phyloP scores from a whole-genome alignment of 2,113 vertebrate genomes.

The Caranx ignobilis region DNA sequence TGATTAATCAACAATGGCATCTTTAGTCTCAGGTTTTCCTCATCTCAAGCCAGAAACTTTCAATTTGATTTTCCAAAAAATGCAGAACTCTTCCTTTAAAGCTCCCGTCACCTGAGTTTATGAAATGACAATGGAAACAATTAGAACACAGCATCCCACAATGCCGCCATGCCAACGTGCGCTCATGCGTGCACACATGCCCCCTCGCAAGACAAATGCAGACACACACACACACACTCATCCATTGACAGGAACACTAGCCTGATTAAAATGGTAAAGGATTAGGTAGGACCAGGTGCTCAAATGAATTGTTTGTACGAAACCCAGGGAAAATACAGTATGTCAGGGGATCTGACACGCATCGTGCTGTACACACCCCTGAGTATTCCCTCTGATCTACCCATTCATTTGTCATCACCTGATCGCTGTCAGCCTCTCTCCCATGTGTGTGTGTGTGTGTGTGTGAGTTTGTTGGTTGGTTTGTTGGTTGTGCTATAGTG shows the following conservation, averaged over 20 bases:
- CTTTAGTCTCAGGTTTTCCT: neutral
- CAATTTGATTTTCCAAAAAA: neutral
- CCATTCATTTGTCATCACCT: slow-evolving; percentile 57
- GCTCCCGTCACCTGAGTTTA: neutral
- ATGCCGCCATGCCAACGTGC: neutral
- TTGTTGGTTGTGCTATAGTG: slow-evolving; percentile 5
- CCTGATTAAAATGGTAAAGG: slow-evolving; percentile 77
- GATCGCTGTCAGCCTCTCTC: slow-evolving; percentile 27
- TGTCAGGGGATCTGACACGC: slow-evolving; percentile 51
- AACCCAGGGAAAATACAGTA: slow-evolving; percentile 64
- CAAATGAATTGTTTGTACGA: slow-evolving; percentile 72
- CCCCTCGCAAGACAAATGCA: slow-evolving; percentile 9
- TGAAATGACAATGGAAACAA: neutral
- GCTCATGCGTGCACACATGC: slow-evolving; percentile 41
- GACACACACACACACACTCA: slow-evolving; percentile 46
- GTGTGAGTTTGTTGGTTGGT: slow-evolving; percentile 5
- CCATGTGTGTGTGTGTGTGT: neutral
- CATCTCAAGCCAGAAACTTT: neutral
- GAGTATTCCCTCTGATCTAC: slow-evolving; percentile 61
- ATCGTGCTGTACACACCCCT: slow-evolving; percentile 52
- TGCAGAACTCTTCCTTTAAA: slow-evolving; percentile 20
- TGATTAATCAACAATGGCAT: neutral
- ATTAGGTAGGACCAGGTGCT: slow-evolving; percentile 71
- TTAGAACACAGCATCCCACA: slow-evolving; percentile 27
- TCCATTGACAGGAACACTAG: slow-evolving; percentile 67